Base-by-base conservation (phyloP, 2,888 invertebrate species). In the Platynereis dumerilii region DNA sequence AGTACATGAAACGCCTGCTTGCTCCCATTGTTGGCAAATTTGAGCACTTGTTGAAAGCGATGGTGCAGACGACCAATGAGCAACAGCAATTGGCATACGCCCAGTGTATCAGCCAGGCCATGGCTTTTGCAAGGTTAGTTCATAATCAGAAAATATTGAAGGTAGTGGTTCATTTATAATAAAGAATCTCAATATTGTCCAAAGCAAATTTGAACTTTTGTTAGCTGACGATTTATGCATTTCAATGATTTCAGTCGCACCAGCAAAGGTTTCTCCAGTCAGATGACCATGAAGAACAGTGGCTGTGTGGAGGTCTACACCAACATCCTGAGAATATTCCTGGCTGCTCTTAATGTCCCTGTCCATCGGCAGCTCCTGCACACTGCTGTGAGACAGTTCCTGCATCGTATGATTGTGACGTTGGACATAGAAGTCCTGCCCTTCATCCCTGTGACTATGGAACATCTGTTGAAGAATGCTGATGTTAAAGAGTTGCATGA, bases 321-420 rank as follows among this genome's bases (percentile, higher is more conserved):
- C 15, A 83, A 87, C 72, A 84, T 86, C n/a, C 76, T 87, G 60
- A 77, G 84, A 59, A 80, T 87, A 34, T 88, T 87, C 76, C 78
- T 87, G 17, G 79, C 80, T 45, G 84, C 86, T 15, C 78, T 88
- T 58, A 83, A 85, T 56, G 75, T 76, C 3, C 80, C 82, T 0
- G 71, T 74, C 2, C 82, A 82, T 60, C 76, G 81, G 10, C 76
- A 72, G 42, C 67, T 64, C 26, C 72, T 83, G n/a, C 82, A 82
- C 66, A 70, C 85, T 55, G 86, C 86, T 3, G 84, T 87, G 17
- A 80, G 88, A 0, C 88, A 88, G 78, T 87, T 86, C 74, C 77
- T 87, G 64, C 88, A 88, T 76, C 84, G 88, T 29, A 86, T 88
- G 84, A 87, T 88, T 26, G 87, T 88, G 27, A 88, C 88, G 72